Conservation (phyloP, 2,888 invertebrate genomes). For the Bursaphelenchus okinawaensis region DNA sequence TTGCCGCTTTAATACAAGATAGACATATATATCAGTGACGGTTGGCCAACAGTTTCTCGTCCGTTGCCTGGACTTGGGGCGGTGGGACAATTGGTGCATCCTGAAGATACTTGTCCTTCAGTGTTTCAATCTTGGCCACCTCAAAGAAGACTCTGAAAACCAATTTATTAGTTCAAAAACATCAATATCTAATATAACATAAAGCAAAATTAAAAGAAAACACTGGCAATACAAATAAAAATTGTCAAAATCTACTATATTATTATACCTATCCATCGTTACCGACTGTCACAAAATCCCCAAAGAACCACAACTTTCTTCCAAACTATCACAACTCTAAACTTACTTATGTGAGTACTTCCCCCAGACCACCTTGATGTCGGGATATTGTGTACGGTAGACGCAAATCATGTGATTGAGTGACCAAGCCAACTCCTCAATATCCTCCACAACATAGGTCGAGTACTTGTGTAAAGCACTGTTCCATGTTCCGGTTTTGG, state of each 20-base stretch:
- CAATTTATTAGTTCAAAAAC: no score
- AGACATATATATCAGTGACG: no score
- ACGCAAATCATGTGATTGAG: conserved; percentile 46
- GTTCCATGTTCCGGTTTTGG: conserved; percentile 31
- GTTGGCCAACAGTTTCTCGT: no score
- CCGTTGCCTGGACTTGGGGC: not conserved
- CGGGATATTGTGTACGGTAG: conserved; percentile 2
- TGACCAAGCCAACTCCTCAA: conserved; percentile 41
- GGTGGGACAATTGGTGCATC: not conserved
- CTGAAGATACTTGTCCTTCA: not conserved
- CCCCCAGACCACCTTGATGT: conserved; percentile 33
- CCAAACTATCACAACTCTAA: no score
- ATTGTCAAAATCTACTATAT: no score
- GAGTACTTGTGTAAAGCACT: conserved; percentile 47
- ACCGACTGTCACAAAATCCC: no score
- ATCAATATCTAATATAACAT: no score
- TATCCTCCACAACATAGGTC: conserved; percentile 37
- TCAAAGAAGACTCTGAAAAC: not conserved
- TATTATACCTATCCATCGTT: no score
- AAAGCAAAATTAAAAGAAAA: no score
- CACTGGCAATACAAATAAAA: no score
- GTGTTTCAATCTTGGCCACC: not conserved
- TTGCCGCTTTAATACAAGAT: no score
- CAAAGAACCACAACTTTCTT: no score
- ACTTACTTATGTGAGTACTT: conserved; percentile 52